Percentiles rank a stretch among this genome's conserved stretches.
Conservation (phyloP, 35 echinoderm and acorn worm genomes). For the Ptychodera flava region DNA sequence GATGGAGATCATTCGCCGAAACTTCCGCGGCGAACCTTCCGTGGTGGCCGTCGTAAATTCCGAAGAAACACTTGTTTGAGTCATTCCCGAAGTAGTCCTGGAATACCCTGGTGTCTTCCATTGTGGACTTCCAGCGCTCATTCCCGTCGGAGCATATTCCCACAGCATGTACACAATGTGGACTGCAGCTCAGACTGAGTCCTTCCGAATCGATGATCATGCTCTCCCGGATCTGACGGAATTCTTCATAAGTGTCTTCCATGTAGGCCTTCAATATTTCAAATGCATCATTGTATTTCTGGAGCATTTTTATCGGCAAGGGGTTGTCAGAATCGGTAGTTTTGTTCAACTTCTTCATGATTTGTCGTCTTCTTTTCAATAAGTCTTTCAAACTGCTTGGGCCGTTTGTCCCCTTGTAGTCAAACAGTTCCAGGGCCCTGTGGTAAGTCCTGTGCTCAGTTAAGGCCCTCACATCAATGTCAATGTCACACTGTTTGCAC, state of each 20-base stretch:
- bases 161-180: slow-evolving; percentile 52
- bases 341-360: slow-evolving; percentile 41
- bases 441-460: slow-evolving; percentile 71
- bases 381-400: slow-evolving; percentile 43
- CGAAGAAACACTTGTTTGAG: slow-evolving; percentile 84
- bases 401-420: slow-evolving; percentile 43
- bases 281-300: slow-evolving; percentile 76
- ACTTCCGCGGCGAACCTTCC: slow-evolving; percentile 92
- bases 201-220: slow-evolving; percentile 36
- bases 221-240: slow-evolving; percentile 33
- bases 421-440: slow-evolving; percentile 43
- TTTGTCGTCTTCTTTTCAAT: slow-evolving; percentile 47
- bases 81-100: slow-evolving; percentile 97
- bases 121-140: slow-evolving; percentile 71
- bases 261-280: slow-evolving; percentile 64
- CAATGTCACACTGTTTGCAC: slow-evolving; percentile 62
- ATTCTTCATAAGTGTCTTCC: slow-evolving; percentile 65
- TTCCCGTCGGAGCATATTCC: slow-evolving; percentile 77
- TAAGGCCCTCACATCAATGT: slow-evolving; percentile 41
- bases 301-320: slow-evolving; percentile 26
- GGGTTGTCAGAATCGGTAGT: slow-evolving; percentile 16
- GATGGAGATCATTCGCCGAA: slow-evolving; percentile 86
- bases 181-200: slow-evolving; percentile 64
- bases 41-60: slow-evolving; percentile 93
- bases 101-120: slow-evolving; percentile 91